Conservation (phyloP, 2,888 invertebrate genomes). For the Orthosia cruda region DNA sequence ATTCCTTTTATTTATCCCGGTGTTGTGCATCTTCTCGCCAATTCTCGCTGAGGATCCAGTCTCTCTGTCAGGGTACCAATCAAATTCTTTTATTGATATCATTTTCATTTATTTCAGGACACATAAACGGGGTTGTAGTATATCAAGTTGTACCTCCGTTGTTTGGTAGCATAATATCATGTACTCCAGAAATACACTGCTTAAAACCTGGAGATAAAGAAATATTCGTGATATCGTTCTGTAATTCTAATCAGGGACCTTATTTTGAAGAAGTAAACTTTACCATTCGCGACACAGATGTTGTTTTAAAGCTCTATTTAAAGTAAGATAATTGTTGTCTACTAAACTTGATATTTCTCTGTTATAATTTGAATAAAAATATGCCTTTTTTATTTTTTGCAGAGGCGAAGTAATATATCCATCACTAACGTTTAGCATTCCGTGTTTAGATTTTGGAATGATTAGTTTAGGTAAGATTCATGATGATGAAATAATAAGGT, state of each 20-base stretch:
- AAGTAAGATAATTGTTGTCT: slow-evolving; percentile 85
- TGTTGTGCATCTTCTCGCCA: too few species aligned
- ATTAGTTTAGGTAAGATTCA: slow-evolving; percentile 90
- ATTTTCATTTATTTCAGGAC: slow-evolving; percentile 82
- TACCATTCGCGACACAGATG: slow-evolving; percentile 91
- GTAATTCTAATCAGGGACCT: slow-evolving; percentile 91
- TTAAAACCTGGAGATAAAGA: slow-evolving; percentile 90
- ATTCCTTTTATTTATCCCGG: too few species aligned
- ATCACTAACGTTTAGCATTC: slow-evolving; percentile 89
- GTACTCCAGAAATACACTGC: slow-evolving; percentile 87
- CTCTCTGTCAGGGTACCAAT: too few species aligned
- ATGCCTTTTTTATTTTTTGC: slow-evolving; percentile 60
- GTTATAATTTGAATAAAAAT: neutral
- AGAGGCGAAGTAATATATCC: slow-evolving; percentile 93
- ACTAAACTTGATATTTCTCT: neutral
- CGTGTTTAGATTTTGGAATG: slow-evolving; percentile 91
- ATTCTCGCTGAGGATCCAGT: too few species aligned
- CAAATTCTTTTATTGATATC: too few species aligned
- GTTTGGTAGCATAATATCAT: slow-evolving; percentile 91
- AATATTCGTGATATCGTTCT: slow-evolving; percentile 91
- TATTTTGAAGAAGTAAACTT: slow-evolving; percentile 93
- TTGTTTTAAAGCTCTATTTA: slow-evolving; percentile 90
- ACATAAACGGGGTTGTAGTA: slow-evolving; percentile 92
- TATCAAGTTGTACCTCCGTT: slow-evolving; percentile 87
- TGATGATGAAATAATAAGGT: neutral